These are phyloP conservation scores for Albula goreensis DNA, from an alignment of 2,113 vertebrate genomes.

Conservation along the genomic window DNA sequence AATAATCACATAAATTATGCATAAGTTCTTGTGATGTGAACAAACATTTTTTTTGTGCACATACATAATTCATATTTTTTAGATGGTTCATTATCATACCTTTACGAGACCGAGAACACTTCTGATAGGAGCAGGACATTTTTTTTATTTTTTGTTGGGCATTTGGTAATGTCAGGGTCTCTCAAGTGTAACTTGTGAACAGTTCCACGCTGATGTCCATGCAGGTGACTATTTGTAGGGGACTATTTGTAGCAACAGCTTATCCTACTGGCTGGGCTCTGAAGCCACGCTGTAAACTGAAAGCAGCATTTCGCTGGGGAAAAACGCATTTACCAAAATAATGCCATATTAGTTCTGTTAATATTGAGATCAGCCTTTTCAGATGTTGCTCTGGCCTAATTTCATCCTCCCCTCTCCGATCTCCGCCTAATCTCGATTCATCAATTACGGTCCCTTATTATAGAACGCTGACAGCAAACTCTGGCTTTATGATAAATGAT, in stretches of 20 bases:
- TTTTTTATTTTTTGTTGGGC: conserved; percentile 12
- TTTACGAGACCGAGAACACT: conserved; percentile 40
- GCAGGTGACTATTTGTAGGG: conserved; percentile 48
- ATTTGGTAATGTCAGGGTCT: conserved; percentile 24
- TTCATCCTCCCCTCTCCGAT: conserved; percentile 88
- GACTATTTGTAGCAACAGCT: conserved; percentile 26
- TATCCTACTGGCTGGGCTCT: conserved; percentile 22
- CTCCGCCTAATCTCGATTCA: conserved; percentile 96
- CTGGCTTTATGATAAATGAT: conserved; percentile 96
- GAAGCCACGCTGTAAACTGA: conserved; percentile 26
- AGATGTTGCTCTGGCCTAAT: conserved; percentile 82
- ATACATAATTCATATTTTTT: conserved; percentile 59
- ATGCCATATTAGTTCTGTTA: conserved; percentile 89
- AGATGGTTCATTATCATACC: conserved; percentile 51
- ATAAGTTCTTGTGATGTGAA: conserved; percentile 55
- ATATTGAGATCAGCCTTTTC: conserved; percentile 88
- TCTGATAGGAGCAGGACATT: conserved; percentile 16
- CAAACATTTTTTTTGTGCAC: conserved; percentile 52
- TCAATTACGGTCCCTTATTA: conserved; percentile 96
- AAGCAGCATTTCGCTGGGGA: conserved; percentile 62
- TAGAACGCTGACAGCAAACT: conserved; percentile 88
- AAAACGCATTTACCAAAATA: conserved; percentile 84
- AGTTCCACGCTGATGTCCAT: conserved; percentile 12
- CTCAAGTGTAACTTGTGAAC: conserved; percentile 4
- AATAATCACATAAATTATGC: conserved; percentile 55